These are phyloP conservation scores for Chromis chromis DNA, from an alignment of 2,797 vertebrate species.

Conservation along the genomic window DNA sequence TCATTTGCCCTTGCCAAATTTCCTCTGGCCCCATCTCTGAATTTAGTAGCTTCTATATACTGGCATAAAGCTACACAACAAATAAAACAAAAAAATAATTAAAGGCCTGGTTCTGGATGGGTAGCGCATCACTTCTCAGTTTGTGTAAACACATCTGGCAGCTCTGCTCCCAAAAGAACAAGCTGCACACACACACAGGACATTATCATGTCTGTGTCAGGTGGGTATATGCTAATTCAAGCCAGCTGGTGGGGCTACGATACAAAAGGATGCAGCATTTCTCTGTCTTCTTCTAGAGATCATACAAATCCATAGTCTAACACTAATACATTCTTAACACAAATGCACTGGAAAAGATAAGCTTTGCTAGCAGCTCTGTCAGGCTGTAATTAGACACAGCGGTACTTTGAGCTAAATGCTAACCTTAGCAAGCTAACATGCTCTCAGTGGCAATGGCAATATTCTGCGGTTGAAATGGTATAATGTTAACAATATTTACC, in stretches of 20 bases:
- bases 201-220: conserved; percentile 29
- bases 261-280: conserved; percentile 15
- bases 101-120: conserved; percentile 67
- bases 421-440: conserved; percentile 15
- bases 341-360: conserved; percentile 10
- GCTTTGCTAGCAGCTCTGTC: conserved; percentile 11
- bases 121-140: conserved; percentile 76
- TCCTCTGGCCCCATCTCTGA: conserved; percentile 94
- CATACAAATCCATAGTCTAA: conserved; percentile 46
- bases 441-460: background rate
- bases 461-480: background rate
- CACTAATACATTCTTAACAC: conserved; percentile 23
- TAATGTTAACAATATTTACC: conserved; percentile 2
- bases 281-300: conserved; percentile 35
- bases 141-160: conserved; percentile 41
- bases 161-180: conserved; percentile 71
- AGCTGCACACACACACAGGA: conserved; percentile 33
- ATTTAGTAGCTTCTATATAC: conserved; percentile 99
- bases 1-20: conserved; percentile 92
- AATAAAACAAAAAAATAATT: conserved; percentile 94
- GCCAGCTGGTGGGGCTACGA: conserved; percentile 33
- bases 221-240: conserved; percentile 41
- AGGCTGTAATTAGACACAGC: background rate
- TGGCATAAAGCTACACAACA: conserved; percentile 99
- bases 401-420: conserved; percentile 8